Conservation (phyloP, 2,888 invertebrate genomes). For the Lagria hirta region DNA sequence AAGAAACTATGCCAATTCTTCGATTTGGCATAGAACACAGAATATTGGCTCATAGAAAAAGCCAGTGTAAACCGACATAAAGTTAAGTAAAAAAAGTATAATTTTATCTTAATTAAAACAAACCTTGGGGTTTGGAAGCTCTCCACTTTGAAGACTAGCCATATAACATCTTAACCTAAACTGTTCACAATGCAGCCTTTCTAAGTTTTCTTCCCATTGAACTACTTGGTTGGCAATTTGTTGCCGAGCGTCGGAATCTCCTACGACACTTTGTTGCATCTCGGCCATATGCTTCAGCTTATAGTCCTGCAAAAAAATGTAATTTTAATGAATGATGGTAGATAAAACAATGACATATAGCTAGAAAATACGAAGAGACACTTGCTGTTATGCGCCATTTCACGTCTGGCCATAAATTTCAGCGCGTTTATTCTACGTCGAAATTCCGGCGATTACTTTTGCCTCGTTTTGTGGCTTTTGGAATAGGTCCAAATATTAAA, state of each 20-base stretch:
- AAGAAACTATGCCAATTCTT: no score
- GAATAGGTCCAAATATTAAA: slow-evolving; percentile 25
- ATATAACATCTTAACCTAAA: slow-evolving; percentile 95
- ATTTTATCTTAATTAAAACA: slow-evolving; percentile 34
- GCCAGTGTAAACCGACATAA: not conserved
- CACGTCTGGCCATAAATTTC: slow-evolving; percentile 32
- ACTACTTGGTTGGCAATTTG: slow-evolving; percentile 92
- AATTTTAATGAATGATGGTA: slow-evolving; percentile 3
- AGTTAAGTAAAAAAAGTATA: no score
- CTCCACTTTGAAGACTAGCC: slow-evolving; percentile 93
- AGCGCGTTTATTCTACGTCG: slow-evolving; percentile 12
- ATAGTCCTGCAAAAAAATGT: slow-evolving; percentile 72
- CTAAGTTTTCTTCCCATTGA: slow-evolving; percentile 96
- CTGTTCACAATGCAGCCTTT: slow-evolving; percentile 94
- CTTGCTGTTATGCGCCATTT: slow-evolving; percentile 32
- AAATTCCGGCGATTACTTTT: slow-evolving; percentile 27
- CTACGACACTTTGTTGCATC: slow-evolving; percentile 93
- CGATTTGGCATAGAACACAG: no score
- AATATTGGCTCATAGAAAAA: not conserved
- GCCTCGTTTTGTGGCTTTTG: slow-evolving; percentile 30
- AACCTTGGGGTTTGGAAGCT: slow-evolving; percentile 97
- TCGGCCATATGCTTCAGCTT: slow-evolving; percentile 99
- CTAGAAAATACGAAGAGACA: no score
- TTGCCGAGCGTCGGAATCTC: slow-evolving; percentile 87
- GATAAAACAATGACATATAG: slow-evolving; percentile 32